A percentile compares a stretch with the other conserved stretches of the same genome.
Conservation (phyloP, 2,113 vertebrate genomes). For the Andinoacara biseriatus region DNA sequence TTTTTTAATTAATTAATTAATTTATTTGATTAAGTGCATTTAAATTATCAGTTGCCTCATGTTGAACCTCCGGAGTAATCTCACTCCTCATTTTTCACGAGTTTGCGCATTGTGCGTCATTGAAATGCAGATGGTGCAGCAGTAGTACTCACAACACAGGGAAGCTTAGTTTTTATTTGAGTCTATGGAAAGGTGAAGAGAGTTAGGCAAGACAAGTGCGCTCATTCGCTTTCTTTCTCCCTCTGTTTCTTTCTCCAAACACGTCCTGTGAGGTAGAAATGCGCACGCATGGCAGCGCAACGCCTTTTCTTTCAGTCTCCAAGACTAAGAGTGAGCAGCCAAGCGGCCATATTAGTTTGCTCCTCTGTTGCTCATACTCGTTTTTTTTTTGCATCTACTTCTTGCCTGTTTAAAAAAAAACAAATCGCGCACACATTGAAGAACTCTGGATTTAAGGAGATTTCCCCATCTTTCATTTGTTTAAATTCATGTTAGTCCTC, state of each 20-base stretch:
- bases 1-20: neutral
- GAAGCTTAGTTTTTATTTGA: slow-evolving; percentile 49
- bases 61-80: neutral
- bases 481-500: slow-evolving; percentile 30
- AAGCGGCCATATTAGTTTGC: slow-evolving; percentile 69
- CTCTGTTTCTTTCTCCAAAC: slow-evolving; percentile 18
- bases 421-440: slow-evolving; percentile 34
- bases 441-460: neutral
- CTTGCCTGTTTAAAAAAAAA: neutral
- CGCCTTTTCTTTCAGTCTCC: slow-evolving; percentile 63
- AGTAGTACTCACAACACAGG: slow-evolving; percentile 1
- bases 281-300: slow-evolving; percentile 31
- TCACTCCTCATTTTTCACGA: neutral
- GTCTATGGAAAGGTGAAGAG: slow-evolving; percentile 56
- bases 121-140: slow-evolving; percentile 40
- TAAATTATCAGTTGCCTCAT: neutral
- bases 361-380: slow-evolving; percentile 29
- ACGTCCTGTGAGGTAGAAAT: slow-evolving; percentile 49
- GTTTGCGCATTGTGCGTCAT: slow-evolving; percentile 20
- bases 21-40: neutral
- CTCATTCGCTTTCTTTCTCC: slow-evolving; percentile 37
- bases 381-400: slow-evolving; percentile 27
- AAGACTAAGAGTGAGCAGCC: slow-evolving; percentile 37
- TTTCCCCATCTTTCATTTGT: slow-evolving; percentile 71
- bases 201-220: slow-evolving; percentile 63